Percentiles rank a stretch among this genome's conserved stretches.
phyloP scores from a whole-genome alignment of 2,113 vertebrate species.

The Seriola aureovittata region DNA sequence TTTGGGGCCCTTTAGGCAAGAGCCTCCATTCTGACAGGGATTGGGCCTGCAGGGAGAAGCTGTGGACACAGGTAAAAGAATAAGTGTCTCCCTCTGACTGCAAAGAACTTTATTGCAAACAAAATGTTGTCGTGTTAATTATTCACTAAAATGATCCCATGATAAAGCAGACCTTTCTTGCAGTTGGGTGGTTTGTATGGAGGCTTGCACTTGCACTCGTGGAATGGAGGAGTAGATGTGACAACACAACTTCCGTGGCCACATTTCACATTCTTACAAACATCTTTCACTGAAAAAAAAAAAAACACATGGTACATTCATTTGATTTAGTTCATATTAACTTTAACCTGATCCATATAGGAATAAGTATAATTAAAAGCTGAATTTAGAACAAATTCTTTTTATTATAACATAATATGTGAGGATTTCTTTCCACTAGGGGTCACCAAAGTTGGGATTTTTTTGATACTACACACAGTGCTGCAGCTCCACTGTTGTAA shows the following conservation, averaged over 20 bases:
- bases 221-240: slow-evolving; percentile 58
- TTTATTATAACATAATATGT: too few species aligned
- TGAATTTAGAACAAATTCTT: too few species aligned
- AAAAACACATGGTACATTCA: not conserved
- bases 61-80: slow-evolving; percentile 6
- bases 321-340: not conserved
- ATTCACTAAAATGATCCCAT: too few species aligned
- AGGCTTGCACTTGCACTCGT: slow-evolving; percentile 74
- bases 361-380: too few species aligned
- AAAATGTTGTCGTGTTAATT: not conserved
- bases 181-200: slow-evolving; percentile 70
- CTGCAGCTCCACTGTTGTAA: too few species aligned
- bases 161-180: slow-evolving; percentile 65
- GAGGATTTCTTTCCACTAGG: too few species aligned
- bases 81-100: not conserved
- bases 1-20: slow-evolving; percentile 52
- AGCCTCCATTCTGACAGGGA: slow-evolving; percentile 78
- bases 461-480: too few species aligned
- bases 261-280: slow-evolving; percentile 71
- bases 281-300: slow-evolving; percentile 64
- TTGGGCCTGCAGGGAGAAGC: slow-evolving; percentile 67
- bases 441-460: too few species aligned
- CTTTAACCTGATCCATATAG: too few species aligned
- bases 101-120: too few species aligned
- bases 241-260: slow-evolving; percentile 70